These are phyloP conservation scores for Pterocles burchelli DNA, from an alignment of 2,113 vertebrate genomes.

Conservation along the genomic window DNA sequence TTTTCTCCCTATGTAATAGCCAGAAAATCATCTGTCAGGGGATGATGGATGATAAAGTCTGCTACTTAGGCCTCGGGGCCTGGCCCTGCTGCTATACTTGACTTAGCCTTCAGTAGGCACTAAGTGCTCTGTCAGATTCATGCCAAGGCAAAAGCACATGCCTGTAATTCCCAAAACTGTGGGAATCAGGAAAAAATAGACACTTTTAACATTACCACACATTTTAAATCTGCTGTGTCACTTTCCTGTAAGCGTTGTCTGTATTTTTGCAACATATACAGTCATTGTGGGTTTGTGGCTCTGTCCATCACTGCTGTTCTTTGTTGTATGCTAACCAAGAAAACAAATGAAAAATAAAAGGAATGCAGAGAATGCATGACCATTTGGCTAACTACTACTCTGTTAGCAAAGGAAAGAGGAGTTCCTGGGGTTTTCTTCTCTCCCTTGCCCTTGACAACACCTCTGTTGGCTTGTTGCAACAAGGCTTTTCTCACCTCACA, in stretches of 20 bases:
- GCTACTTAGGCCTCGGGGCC: constrained; percentile 74
- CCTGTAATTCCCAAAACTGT: constrained; percentile 79
- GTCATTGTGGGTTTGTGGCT: constrained; percentile 64
- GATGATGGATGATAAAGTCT: constrained; percentile 75
- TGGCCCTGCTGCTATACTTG: constrained; percentile 73
- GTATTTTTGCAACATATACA: constrained; percentile 3
- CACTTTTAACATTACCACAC: constrained; percentile 73
- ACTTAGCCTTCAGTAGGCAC: constrained; percentile 74
- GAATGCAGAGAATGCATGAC: constrained; percentile 26
- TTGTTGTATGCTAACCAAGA: constrained; percentile 30
- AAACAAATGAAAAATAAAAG: constrained; percentile 57
- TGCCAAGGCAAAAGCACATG: constrained; percentile 81
- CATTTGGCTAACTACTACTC: background rate
- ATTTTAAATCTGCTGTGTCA: constrained; percentile 58
- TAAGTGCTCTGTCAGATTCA: constrained; percentile 82
- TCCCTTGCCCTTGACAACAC: background rate
- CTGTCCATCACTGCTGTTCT: constrained; percentile 24
- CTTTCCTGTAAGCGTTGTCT: constrained; percentile 57
- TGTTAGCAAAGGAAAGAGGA: background rate
- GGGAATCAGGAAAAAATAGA: constrained; percentile 75
- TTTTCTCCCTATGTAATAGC: background rate
- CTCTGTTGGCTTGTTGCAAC: background rate
- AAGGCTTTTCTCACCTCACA: background rate
- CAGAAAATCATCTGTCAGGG: constrained; percentile 65
- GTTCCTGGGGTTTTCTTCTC: background rate